A percentile compares a stretch with the other conserved stretches of the same genome.
phyloP scores from a whole-genome alignment of 1,140 invertebrate species.

The Musca domestica region DNA sequence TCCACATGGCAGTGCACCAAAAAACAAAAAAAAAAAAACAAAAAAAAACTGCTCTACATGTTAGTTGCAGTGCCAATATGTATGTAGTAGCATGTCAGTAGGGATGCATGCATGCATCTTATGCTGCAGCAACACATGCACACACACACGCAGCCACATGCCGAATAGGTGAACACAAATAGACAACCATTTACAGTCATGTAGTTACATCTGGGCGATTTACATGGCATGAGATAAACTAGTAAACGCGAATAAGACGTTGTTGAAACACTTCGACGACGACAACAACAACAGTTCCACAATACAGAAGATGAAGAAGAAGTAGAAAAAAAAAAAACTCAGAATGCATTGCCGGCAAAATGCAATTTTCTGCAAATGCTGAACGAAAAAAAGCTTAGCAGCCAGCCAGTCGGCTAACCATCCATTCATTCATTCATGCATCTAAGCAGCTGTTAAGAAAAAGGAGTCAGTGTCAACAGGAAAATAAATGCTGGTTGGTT shows the following conservation, averaged over 20 bases:
- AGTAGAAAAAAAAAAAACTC: not conserved
- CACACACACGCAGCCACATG: no score
- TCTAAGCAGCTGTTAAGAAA: slow-evolving; percentile 4
- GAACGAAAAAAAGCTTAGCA: not conserved
- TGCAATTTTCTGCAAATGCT: not conserved
- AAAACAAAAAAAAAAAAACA: no score
- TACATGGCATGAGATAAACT: slow-evolving; percentile 10
- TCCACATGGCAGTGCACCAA: no score
- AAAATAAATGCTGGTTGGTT: not conserved
- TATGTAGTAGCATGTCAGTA: no score
- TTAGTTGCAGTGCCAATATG: no score
- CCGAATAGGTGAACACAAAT: not conserved
- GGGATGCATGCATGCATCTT: no score
- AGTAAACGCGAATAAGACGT: slow-evolving; percentile 8
- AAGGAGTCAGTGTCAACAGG: slow-evolving; percentile 20
- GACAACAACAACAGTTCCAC: not conserved
- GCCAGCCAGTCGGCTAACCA: not conserved
- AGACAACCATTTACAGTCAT: not conserved
- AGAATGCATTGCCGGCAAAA: not conserved
- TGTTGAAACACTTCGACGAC: slow-evolving; percentile 4
- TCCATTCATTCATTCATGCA: not conserved
- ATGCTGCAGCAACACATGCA: no score
- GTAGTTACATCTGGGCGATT: not conserved
- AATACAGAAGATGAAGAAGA: not conserved
- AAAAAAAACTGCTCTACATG: no score